phyloP scores from a whole-genome alignment of 2,888 invertebrate genomes.

The Drosophila pseudotalamancana region DNA sequence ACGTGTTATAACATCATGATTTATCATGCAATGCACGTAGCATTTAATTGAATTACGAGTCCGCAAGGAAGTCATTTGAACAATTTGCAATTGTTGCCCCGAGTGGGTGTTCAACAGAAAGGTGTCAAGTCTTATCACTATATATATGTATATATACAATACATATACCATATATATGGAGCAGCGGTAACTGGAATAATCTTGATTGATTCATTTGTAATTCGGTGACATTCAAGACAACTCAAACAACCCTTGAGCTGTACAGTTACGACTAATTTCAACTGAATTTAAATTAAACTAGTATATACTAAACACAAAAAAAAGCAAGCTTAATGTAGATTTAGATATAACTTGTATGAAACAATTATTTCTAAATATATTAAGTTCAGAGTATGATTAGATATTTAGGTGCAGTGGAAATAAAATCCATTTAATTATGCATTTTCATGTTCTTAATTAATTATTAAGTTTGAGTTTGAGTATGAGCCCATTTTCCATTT shows the following conservation, averaged over 20 bases:
- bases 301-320: not conserved
- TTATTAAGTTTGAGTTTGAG: too few species aligned
- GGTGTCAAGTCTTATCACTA: constrained; percentile 42
- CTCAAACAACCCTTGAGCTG: constrained; percentile 16
- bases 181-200: constrained; percentile 13
- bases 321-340: too few species aligned
- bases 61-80: constrained; percentile 33
- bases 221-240: constrained; percentile 19
- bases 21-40: constrained; percentile 41
- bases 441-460: too few species aligned
- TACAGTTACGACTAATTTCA: constrained; percentile 9
- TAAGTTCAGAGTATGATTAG: too few species aligned
- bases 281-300: constrained; percentile 11
- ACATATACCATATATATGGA: too few species aligned
- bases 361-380: too few species aligned
- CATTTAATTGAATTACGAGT: constrained; percentile 53
- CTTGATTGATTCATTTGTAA: constrained; percentile 42
- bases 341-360: not conserved
- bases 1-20: constrained; percentile 34
- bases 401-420: too few species aligned
- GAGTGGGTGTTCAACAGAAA: constrained; percentile 27
- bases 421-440: too few species aligned
- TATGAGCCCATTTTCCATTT: constrained; percentile 26
- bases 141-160: not conserved
- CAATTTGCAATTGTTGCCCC: constrained; percentile 32